Base-by-base conservation (phyloP, 1,140 invertebrate species). In the Drosophila rhopaloa region DNA sequence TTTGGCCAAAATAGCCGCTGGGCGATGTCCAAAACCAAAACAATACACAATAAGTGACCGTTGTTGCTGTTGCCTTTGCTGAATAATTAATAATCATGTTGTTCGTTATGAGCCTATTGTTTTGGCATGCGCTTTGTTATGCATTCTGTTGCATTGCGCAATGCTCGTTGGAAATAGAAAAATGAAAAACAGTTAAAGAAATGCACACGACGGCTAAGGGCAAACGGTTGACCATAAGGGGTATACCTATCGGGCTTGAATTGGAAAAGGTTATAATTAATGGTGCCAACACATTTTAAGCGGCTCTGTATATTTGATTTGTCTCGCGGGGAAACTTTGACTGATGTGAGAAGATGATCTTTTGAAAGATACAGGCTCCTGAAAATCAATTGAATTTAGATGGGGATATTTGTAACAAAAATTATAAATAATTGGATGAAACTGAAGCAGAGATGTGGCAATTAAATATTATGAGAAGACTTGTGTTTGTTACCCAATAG, bases 101-200 rank as follows among this genome's bases (percentile, higher is more conserved):
- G 78, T 79, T 88, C 75, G 82, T 86, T 88, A 76, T 82, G 65
- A 38, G 66, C 59, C 79, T 54, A 88, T 86, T 86, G 82, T 86
- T 72, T 82, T 79, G 80, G 60, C 48, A 27, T 63, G 55, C 50
- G 83, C 72, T 76, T 66, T 83, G 76, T 86, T 89, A 70, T 79
- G 76, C 67, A 86, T 88, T 86, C 83, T 86, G 84, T 88, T 86
- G 83, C 83, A 86, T 89, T 86, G 83, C 71, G 83, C 83, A 82
- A 86, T 66, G 55, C 32, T 62, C 10, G 35, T 60, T 27, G 44
- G n/a, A 51, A 67, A 61, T 60, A 29, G 47, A 53, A 44, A 76
- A 50, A 70, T 61, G 55, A 24, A 61, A 68, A 59, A 58, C 56
- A 75, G 68, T 70, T 66, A 56, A 72, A 66, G 41, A 70, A 67